phyloP scores from a whole-genome alignment of 2,113 vertebrate genomes.

The Muntiacus reevesi region DNA sequence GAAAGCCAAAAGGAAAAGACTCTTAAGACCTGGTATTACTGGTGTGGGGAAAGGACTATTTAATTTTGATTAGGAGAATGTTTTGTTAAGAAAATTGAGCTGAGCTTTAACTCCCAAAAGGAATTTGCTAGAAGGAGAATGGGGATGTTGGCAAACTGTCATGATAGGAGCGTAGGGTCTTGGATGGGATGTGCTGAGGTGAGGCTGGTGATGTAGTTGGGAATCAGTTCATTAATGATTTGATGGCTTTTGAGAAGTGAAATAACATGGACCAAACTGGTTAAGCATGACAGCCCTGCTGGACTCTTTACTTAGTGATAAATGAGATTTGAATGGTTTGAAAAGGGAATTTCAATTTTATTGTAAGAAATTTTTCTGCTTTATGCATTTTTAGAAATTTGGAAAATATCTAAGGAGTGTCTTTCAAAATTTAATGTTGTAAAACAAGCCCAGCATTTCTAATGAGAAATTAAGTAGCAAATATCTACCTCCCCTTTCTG shows the following conservation, averaged over 20 bases:
- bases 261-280: neutral
- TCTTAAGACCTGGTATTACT: neutral
- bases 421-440: neutral
- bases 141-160: neutral
- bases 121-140: neutral
- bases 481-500: neutral
- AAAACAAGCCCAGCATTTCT: neutral
- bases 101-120: neutral
- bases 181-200: neutral
- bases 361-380: neutral
- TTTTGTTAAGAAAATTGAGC: neutral
- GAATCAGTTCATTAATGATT: neutral
- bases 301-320: neutral
- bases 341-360: conserved; percentile 37
- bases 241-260: neutral
- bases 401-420: neutral
- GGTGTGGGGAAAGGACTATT: neutral
- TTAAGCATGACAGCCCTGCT: neutral
- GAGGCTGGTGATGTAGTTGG: neutral
- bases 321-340: neutral
- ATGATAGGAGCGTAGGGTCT: neutral
- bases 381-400: neutral
- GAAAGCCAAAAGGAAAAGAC: neutral
- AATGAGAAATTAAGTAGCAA: neutral
- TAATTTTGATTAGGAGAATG: neutral